Conservation (phyloP, 92 coral and sea anemone genomes). For the Muricea muricata region DNA sequence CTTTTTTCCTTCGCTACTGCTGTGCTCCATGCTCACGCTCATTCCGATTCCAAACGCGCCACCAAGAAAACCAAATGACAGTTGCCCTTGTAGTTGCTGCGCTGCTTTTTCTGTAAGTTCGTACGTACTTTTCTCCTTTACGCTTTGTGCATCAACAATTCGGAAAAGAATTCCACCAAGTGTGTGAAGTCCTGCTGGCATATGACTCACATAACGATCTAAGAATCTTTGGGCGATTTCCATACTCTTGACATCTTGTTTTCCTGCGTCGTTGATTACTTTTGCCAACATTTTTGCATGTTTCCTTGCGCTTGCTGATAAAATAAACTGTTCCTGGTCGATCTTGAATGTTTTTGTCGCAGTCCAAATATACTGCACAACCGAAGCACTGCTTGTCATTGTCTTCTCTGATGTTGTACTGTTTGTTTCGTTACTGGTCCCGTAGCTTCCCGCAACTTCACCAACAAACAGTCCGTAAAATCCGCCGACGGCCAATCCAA, state of each 20-base stretch:
- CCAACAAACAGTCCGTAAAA: conserved; percentile 42
- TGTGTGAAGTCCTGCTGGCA: conserved; percentile 61
- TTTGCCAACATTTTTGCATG: conserved; percentile 19
- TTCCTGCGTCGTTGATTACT: not conserved
- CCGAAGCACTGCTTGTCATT: conserved; percentile 35
- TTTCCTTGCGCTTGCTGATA: conserved; percentile 36
- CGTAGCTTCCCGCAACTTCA: conserved; percentile 21
- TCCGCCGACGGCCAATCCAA: conserved; percentile 41
- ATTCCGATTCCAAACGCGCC: conserved; percentile 46
- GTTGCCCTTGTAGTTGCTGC: conserved; percentile 35
- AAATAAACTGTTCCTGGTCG: conserved; percentile 20
- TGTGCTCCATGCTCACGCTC: conserved; percentile 8
- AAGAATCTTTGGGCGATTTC: conserved; percentile 52
- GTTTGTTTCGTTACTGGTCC: not conserved
- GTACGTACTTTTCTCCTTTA: not conserved
- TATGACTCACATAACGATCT: conserved; percentile 64
- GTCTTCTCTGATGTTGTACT: not conserved
- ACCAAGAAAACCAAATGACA: conserved; percentile 56
- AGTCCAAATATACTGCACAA: conserved; percentile 41
- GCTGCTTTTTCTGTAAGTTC: conserved; percentile 53
- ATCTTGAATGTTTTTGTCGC: conserved; percentile 45
- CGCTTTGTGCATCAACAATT: conserved; percentile 48
- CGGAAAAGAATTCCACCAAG: conserved; percentile 68
- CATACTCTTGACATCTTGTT: not conserved
- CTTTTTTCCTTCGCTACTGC: not conserved